phyloP scores from a whole-genome alignment of 2,113 vertebrate species.

The Melanocharis versteri region DNA sequence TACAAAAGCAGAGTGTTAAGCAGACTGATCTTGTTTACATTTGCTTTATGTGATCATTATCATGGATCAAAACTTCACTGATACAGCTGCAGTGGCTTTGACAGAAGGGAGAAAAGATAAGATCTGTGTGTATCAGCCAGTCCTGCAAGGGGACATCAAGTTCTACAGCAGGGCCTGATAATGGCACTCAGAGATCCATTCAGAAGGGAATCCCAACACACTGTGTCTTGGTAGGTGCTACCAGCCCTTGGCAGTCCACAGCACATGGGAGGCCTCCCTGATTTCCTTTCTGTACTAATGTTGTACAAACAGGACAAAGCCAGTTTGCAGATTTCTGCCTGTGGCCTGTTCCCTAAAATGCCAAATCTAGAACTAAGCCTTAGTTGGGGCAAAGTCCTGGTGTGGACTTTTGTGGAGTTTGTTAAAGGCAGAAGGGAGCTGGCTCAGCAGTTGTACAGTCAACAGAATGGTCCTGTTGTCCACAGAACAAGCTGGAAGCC shows the following conservation, averaged over 20 bases:
- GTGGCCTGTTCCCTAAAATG: background rate
- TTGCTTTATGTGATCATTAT: background rate
- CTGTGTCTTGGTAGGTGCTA: background rate
- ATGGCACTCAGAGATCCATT: background rate
- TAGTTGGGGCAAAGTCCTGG: background rate
- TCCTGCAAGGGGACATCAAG: background rate
- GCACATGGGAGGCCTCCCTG: background rate
- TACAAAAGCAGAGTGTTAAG: background rate
- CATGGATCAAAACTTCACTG: background rate
- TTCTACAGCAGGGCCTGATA: background rate
- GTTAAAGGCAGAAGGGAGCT: background rate
- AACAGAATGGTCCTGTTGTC: background rate
- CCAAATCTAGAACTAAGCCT: background rate
- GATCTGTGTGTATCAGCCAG: background rate
- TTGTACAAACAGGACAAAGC: background rate
- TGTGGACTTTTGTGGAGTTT: background rate
- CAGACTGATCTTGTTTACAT: background rate
- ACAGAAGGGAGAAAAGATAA: background rate
- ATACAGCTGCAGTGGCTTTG: background rate
- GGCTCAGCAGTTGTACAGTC: background rate
- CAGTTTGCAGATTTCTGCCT: background rate
- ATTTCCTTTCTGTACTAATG: background rate
- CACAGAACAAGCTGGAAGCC: conserved; percentile 12
- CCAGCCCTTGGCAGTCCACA: background rate
- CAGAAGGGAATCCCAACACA: background rate